Evolutionary conservation across 2,797 vertebrate genomes (phyloP).

Genomic region (Cirrhinus molitorella): DNA sequence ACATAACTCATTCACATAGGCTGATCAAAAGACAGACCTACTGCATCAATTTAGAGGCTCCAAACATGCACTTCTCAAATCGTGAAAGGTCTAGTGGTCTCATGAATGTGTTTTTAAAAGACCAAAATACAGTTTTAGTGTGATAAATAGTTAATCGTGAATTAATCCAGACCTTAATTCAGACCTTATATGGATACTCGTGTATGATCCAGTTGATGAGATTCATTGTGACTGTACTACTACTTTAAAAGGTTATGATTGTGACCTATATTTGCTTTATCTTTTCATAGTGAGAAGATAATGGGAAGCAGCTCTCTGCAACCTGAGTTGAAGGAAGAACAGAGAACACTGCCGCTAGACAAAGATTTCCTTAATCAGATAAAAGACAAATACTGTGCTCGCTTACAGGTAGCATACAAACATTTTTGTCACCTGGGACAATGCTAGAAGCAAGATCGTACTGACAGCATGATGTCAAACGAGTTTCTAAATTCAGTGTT

Average conservation of each 20-base stretch:
- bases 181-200: background rate
- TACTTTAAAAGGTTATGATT: background rate
- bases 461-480: background rate
- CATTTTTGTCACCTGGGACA: background rate
- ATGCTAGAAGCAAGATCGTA: background rate
- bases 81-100: conserved; percentile 1
- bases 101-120: background rate
- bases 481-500: background rate
- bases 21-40: background rate
- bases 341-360: conserved; percentile 74
- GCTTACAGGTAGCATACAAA: conserved; percentile 69
- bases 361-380: conserved; percentile 72
- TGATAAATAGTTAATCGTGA: background rate
- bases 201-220: background rate
- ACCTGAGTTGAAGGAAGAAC: conserved; percentile 78
- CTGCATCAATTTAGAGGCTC: background rate
- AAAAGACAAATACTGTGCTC: conserved; percentile 71
- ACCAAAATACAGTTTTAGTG: background rate
- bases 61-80: conserved; percentile 7
- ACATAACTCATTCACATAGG: background rate
- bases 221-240: background rate
- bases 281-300: conserved; percentile 60
- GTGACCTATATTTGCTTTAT: background rate
- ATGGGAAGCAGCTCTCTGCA: conserved; percentile 80
- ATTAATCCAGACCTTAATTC: background rate